Conservation (phyloP, 2,113 vertebrate genomes). For the Dipodomys spectabilis region DNA sequence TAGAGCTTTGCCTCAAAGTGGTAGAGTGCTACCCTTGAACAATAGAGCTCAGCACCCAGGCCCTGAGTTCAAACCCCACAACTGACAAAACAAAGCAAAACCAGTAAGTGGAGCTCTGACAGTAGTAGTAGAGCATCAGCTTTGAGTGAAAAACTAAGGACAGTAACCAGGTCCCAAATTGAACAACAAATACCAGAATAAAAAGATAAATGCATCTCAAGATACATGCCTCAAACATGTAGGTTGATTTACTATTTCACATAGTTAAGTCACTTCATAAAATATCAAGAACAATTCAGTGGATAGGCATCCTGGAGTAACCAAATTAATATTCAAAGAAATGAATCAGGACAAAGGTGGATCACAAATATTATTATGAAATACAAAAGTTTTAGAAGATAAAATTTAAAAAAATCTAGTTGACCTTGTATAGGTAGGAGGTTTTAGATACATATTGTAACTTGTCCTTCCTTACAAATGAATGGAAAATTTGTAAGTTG, state of each 20-base stretch:
- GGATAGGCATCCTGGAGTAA: neutral
- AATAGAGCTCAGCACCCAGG: too few relatives aligned
- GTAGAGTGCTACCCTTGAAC: too few relatives aligned
- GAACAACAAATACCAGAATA: too few relatives aligned
- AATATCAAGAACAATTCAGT: neutral
- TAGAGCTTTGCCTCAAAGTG: too few relatives aligned
- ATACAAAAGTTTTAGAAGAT: neutral
- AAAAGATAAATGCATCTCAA: neutral
- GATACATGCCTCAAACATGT: neutral
- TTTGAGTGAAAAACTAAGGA: too few relatives aligned
- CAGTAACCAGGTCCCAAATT: too few relatives aligned
- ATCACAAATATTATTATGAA: neutral
- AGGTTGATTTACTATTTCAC: neutral
- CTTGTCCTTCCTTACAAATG: neutral
- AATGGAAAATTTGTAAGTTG: neutral
- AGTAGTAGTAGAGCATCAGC: too few relatives aligned
- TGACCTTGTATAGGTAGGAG: neutral
- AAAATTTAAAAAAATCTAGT: neutral
- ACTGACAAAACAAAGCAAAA: too few relatives aligned
- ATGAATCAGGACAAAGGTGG: neutral
- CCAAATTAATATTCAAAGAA: neutral
- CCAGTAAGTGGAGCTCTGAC: too few relatives aligned
- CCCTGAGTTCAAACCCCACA: too few relatives aligned
- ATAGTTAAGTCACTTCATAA: neutral
- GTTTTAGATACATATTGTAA: neutral